A percentile compares a stretch with the other conserved stretches of the same genome.
Evolutionary conservation across 1,140 invertebrate genomes (phyloP).

Genomic region (Papilio helenus): DNA sequence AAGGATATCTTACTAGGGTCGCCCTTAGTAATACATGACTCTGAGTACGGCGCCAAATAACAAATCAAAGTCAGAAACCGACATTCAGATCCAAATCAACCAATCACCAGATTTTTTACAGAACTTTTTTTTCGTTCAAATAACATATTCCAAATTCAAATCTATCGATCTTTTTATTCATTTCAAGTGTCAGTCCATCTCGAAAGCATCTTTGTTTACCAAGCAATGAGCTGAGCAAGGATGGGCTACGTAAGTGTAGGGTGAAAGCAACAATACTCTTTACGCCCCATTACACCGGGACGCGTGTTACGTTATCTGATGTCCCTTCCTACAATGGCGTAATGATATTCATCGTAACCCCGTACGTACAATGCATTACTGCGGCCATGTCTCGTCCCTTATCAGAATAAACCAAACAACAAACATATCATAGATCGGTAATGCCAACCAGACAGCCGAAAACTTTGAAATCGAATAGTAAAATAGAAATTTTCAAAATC

Average conservation of each 20-base stretch:
- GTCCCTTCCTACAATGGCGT: conserved; percentile 28
- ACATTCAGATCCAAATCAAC: too few species aligned
- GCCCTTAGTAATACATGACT: neutral
- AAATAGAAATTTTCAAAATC: too few species aligned
- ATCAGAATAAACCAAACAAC: neutral
- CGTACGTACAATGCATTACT: neutral
- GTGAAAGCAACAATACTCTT: conserved; percentile 30
- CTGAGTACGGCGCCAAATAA: neutral
- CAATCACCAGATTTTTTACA: too few species aligned
- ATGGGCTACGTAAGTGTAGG: conserved; percentile 7
- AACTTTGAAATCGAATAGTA: too few species aligned
- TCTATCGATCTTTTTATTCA: neutral
- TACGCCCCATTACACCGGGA: conserved; percentile 30
- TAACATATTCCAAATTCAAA: neutral
- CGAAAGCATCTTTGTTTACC: conserved; percentile 8
- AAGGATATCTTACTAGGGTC: conserved; percentile 58
- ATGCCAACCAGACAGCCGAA: too few species aligned
- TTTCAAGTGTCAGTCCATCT: neutral
- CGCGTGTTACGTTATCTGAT: conserved; percentile 35
- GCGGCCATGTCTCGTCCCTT: neutral
- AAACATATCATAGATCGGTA: too few species aligned
- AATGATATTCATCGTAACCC: conserved; percentile 22
- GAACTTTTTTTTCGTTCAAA: neutral
- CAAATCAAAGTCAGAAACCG: neutral
- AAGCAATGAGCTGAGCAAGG: conserved; percentile 30